These are phyloP conservation scores for Eclectus roratus DNA, from an alignment of 2,113 vertebrate species.

Conservation along the genomic window DNA sequence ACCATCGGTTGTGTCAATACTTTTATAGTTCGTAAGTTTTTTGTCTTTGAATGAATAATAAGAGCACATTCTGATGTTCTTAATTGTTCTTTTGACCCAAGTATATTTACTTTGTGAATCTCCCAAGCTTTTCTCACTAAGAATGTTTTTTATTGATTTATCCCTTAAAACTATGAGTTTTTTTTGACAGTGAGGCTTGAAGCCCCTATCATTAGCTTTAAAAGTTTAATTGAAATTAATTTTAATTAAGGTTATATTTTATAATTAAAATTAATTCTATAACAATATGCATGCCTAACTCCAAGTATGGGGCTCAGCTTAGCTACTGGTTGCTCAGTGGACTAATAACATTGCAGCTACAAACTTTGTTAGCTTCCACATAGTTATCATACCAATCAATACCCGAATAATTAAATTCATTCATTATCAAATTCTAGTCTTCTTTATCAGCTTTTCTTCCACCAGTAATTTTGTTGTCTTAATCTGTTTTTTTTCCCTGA, in stretches of 20 bases:
- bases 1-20: neutral
- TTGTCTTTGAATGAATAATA: neutral
- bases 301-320: neutral
- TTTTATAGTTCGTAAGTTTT: neutral
- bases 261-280: slow-evolving; percentile 31
- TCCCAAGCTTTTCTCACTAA: neutral
- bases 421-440: slow-evolving; percentile 58
- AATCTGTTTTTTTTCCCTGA: slow-evolving; percentile 14
- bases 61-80: neutral
- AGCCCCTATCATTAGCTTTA: neutral
- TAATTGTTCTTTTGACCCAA: neutral
- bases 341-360: slow-evolving; percentile 21
- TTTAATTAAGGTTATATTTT: slow-evolving; percentile 11
- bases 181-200: neutral
- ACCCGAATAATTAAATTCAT: slow-evolving; percentile 54
- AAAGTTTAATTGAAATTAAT: slow-evolving; percentile 13
- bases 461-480: slow-evolving; percentile 36
- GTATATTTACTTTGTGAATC: neutral
- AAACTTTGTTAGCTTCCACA: slow-evolving; percentile 33
- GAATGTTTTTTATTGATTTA: neutral
- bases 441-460: slow-evolving; percentile 50
- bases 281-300: neutral
- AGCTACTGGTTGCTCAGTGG: slow-evolving; percentile 11
- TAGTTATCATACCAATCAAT: slow-evolving; percentile 55
- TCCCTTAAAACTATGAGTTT: neutral